A percentile compares a stretch with the other conserved stretches of the same genome.
phyloP scores from a whole-genome alignment of 2,888 invertebrate species.

The Cephalotes varians region DNA sequence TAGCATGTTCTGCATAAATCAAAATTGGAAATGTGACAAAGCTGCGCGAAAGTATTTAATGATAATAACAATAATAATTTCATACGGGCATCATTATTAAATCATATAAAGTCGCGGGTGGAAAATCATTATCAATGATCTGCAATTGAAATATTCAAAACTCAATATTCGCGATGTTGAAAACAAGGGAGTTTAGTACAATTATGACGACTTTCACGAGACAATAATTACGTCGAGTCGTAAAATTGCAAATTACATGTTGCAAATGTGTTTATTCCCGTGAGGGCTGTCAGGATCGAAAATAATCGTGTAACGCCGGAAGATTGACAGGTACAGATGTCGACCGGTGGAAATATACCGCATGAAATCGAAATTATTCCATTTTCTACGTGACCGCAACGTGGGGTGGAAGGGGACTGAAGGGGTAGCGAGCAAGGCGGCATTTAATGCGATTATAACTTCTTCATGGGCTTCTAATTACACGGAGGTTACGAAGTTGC shows the following conservation, averaged over 20 bases:
- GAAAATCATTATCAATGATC: slow-evolving; percentile 6
- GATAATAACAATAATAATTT: slow-evolving; percentile 19
- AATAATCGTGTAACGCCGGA: slow-evolving; percentile 10
- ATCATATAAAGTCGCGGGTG: slow-evolving; percentile 2
- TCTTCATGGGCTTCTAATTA: slow-evolving; percentile 17
- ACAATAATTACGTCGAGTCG: slow-evolving; percentile 15
- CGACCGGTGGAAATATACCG: not conserved
- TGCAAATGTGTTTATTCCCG: not conserved
- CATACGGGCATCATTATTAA: slow-evolving; percentile 1
- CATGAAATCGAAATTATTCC: slow-evolving; percentile 9
- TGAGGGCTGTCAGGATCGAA: not conserved
- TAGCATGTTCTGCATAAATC: slow-evolving; percentile 9
- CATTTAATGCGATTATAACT: slow-evolving; percentile 15
- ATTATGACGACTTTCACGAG: not conserved
- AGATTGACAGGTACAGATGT: slow-evolving; percentile 52
- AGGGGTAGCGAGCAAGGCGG: not conserved
- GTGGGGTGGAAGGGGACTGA: too few species aligned
- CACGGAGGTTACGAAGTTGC: not conserved
- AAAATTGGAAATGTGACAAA: slow-evolving; percentile 7
- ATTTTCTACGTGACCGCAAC: slow-evolving; percentile 38
- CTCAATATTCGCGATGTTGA: not conserved
- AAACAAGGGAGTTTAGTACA: not conserved
- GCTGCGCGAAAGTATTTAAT: slow-evolving; percentile 14
- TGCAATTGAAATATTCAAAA: slow-evolving; percentile 27
- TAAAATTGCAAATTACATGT: slow-evolving; percentile 32